Base-by-base conservation (phyloP, 35 echinoderm and acorn worm species). In the Chiridota heheva region DNA sequence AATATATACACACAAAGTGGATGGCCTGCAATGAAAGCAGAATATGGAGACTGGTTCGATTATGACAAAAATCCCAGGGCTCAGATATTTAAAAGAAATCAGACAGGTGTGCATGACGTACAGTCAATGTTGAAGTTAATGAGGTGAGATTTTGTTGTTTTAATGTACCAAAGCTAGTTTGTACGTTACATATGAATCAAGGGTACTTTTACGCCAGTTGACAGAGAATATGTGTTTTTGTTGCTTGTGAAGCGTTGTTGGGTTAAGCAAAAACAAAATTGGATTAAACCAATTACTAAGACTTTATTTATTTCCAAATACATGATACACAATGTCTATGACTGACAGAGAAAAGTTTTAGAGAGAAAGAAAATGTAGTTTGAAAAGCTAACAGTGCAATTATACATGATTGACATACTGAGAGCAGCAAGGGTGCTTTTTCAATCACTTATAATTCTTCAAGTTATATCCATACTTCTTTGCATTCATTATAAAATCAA, bases 21-120 rank as follows among this genome's bases (percentile, higher is more conserved):
- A 36, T 55, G 57, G 42, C 72, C 63, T 30, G 69, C 64, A 1
- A 31, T 37, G 57, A 80, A 80, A 1, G 53, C 59, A 33, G 70
- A 91, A 46, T 91, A 98, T 76, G 95, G 95, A 5, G 67, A 91
- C 40, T 88, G 85, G 56, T 91, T 88, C 48, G 67, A 80, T 0
- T 98, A 98, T 39, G 67, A 91, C 18, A 92, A 88, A 60, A 79
- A 80, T 3, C 78, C 95, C 2, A 72, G 95, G 72, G 95, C 95
- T 5, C 84, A 85, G 30, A 98, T 98, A 12, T 98, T 98, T 46
- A 47, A 58, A 34, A 60, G 95, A 30, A 78, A 98, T 56, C 84
- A 98, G 1, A 72, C 43, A 1, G 57, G 89, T 62, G 89, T 92
- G 5, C 62, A 49, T 13, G 85, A 98, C 45, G 40, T 91, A 57